Percentiles rank a stretch among this genome's conserved stretches.
phyloP scores from a whole-genome alignment of 2,797 vertebrate genomes.

The Uromys caudimaculatus region DNA sequence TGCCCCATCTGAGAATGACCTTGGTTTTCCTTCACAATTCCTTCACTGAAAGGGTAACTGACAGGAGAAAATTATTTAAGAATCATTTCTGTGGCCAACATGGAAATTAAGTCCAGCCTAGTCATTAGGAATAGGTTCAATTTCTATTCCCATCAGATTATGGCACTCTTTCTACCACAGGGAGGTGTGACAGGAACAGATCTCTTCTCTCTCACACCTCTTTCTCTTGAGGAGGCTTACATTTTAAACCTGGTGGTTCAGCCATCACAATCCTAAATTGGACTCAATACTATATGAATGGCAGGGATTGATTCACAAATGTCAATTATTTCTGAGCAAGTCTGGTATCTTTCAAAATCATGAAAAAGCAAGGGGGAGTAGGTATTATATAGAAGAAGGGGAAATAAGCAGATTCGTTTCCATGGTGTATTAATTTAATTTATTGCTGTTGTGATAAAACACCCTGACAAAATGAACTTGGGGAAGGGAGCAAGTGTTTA shows the following conservation, averaged over 20 bases:
- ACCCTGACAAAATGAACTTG: neutral
- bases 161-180: neutral
- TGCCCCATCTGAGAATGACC: neutral
- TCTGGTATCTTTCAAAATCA: conserved; percentile 1
- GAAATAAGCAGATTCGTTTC: neutral
- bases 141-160: neutral
- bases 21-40: neutral
- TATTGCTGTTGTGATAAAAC: neutral
- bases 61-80: neutral
- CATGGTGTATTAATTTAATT: neutral
- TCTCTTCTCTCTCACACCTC: neutral
- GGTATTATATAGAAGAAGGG: neutral
- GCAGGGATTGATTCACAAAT: neutral
- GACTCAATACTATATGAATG: neutral
- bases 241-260: neutral
- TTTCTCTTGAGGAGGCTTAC: neutral
- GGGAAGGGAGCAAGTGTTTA: neutral
- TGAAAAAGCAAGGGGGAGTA: neutral
- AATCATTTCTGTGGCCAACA: neutral
- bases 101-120: neutral
- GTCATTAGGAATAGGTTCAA: neutral
- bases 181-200: neutral
- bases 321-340: conserved; percentile 11
- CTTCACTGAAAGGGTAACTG: neutral
- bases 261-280: conserved; percentile 2